Percentiles rank a stretch among this genome's conserved stretches.
phyloP scores from a whole-genome alignment of 2,888 invertebrate species.

The Luperina testacea region DNA sequence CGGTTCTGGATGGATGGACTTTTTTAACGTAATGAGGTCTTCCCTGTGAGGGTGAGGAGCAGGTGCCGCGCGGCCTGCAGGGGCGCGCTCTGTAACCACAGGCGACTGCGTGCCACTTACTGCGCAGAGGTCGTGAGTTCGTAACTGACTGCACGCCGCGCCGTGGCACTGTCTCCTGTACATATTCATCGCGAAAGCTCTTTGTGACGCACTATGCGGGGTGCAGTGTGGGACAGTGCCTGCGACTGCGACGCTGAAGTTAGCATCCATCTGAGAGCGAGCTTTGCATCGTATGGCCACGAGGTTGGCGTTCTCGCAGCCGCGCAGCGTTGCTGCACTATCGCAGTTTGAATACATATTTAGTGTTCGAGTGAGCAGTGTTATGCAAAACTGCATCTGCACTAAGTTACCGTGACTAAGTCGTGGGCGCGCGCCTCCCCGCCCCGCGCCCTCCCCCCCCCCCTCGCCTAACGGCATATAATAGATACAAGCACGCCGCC shows the following conservation, averaged over 20 bases:
- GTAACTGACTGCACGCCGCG: conserved; percentile 41
- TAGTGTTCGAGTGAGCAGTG: conserved; percentile 12
- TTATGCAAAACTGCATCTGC: conserved; percentile 65
- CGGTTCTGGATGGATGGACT: neutral
- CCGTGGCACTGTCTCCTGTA: conserved; percentile 13
- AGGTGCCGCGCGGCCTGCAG: neutral
- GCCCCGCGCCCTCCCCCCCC: neutral
- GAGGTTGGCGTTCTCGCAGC: neutral
- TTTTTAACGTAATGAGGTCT: neutral
- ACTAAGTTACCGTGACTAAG: conserved; percentile 16
- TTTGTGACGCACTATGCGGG: neutral
- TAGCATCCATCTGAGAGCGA: neutral
- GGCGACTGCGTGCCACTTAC: conserved; percentile 2
- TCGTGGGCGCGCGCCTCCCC: conserved; percentile 21
- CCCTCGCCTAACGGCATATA: conserved; percentile 65
- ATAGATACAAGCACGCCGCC: conserved; percentile 1
- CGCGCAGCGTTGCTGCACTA: neutral
- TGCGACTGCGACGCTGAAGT: neutral
- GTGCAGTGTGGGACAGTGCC: neutral
- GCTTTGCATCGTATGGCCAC: neutral
- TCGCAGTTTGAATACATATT: neutral
- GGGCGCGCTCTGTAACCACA: neutral
- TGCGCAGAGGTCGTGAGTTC: conserved; percentile 1
- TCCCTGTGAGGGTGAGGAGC: neutral
- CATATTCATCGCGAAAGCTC: conserved; percentile 28